Percentiles rank a stretch among this genome's conserved stretches.
Conservation (phyloP, 2,113 vertebrate species). For the Macrotis lagotis region DNA sequence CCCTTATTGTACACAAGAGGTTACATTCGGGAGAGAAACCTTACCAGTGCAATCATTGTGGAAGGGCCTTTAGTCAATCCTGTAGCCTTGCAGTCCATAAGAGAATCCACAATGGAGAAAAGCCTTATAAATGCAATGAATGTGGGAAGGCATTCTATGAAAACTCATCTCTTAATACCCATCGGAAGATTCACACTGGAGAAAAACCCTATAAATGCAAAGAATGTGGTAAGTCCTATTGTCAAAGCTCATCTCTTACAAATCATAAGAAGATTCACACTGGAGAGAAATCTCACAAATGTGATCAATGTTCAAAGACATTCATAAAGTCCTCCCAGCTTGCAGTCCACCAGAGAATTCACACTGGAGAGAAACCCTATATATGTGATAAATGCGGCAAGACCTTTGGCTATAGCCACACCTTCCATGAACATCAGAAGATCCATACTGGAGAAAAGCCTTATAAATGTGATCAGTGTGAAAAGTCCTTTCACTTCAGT, state of each 20-base stretch:
- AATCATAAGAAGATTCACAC: no score
- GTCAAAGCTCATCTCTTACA: no score
- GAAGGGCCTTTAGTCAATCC: conserved; percentile 78
- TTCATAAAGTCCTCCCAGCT: no score
- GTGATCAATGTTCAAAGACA: no score
- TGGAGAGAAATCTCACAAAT: no score
- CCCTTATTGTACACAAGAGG: conserved; percentile 79
- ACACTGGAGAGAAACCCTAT: no score
- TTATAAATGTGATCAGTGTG: no score
- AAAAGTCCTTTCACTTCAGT: conserved; percentile 71
- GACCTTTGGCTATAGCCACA: no score
- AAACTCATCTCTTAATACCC: conserved; percentile 71
- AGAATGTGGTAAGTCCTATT: conserved; percentile 49
- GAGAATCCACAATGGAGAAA: conserved; percentile 87
- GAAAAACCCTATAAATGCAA: conserved; percentile 72
- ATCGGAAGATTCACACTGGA: conserved; percentile 70
- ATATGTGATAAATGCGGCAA: no score
- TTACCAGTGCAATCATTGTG: conserved; percentile 69
- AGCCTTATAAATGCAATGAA: conserved; percentile 86
- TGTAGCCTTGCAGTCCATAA: conserved; percentile 83
- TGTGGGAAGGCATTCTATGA: conserved; percentile 74
- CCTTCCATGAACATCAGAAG: no score
- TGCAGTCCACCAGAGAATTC: no score
- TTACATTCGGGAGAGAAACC: conserved; percentile 79
- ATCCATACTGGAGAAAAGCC: not conserved